These are phyloP conservation scores for Lepidocolaptes lacrymiger DNA, from an alignment of 2,797 vertebrate species.

Conservation along the genomic window DNA sequence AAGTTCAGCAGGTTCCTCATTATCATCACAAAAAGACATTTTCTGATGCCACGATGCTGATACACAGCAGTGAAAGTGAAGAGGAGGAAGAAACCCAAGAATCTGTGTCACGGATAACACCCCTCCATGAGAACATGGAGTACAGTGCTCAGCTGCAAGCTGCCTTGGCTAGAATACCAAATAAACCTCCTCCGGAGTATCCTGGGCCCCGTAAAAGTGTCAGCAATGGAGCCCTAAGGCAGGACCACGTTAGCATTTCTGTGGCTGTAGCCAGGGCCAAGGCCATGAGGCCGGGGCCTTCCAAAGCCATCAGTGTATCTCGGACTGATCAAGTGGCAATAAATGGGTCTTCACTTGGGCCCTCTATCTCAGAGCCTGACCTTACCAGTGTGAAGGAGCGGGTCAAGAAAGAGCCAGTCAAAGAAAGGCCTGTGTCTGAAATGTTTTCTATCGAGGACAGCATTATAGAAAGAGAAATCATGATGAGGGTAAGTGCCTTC, in stretches of 20 bases:
- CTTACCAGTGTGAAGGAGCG: slow-evolving; percentile 95
- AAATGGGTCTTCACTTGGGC: slow-evolving; percentile 87
- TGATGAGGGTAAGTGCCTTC: slow-evolving; percentile 87
- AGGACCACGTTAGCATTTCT: slow-evolving; percentile 73
- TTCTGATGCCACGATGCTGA: slow-evolving; percentile 95
- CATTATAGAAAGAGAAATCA: slow-evolving; percentile 95
- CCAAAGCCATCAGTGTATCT: slow-evolving; percentile 80
- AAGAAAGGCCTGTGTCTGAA: slow-evolving; percentile 95
- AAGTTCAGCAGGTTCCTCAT: slow-evolving; percentile 71
- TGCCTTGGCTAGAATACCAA: slow-evolving; percentile 92
- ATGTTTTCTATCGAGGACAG: slow-evolving; percentile 97
- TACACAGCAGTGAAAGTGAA: slow-evolving; percentile 96
- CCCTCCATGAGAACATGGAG: slow-evolving; percentile 85
- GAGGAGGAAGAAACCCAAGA: slow-evolving; percentile 85
- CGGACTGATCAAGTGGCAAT: slow-evolving; percentile 84
- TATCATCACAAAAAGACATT: slow-evolving; percentile 94
- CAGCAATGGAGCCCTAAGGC: slow-evolving; percentile 82
- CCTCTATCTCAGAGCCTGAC: slow-evolving; percentile 95
- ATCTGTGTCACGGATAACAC: slow-evolving; percentile 82
- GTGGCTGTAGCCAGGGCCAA: slow-evolving; percentile 77
- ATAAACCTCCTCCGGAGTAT: slow-evolving; percentile 95
- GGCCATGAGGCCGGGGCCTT: slow-evolving; percentile 77
- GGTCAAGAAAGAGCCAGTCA: slow-evolving; percentile 92
- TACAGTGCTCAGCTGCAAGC: slow-evolving; percentile 92
- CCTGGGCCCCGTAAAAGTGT: slow-evolving; percentile 88